Conservation (phyloP, 2,113 vertebrate genomes). For the Enhydra lutris region DNA sequence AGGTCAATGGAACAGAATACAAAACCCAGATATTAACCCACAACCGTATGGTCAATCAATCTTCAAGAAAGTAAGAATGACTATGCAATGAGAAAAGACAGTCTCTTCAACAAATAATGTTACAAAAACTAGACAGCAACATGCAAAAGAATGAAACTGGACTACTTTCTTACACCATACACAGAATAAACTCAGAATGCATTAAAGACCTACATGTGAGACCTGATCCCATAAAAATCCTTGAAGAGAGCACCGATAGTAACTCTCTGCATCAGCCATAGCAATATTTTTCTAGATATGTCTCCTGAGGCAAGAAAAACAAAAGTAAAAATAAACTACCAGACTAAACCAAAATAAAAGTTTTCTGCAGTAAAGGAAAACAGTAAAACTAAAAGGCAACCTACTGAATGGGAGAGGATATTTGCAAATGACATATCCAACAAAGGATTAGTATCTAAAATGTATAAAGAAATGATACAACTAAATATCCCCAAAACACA, state of each 20-base stretch:
- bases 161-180: not conserved
- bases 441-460: not conserved
- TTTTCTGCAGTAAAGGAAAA: not conserved
- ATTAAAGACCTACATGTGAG: not conserved
- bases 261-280: not conserved
- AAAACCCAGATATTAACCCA: not conserved
- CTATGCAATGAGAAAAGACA: not conserved
- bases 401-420: not conserved
- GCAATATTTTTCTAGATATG: not conserved
- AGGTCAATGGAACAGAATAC: not conserved
- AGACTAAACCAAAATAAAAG: not conserved
- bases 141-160: not conserved
- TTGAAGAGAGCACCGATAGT: not conserved
- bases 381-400: not conserved
- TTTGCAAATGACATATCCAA: not conserved
- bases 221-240: not conserved
- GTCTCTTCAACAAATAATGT: not conserved
- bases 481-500: not conserved
- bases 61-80: not conserved
- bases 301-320: not conserved
- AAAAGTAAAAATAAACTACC: not conserved
- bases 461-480: not conserved
- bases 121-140: not conserved
- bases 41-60: not conserved
- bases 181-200: not conserved